Conservation (phyloP, 2,113 vertebrate species). For the Myodes glareolus region DNA sequence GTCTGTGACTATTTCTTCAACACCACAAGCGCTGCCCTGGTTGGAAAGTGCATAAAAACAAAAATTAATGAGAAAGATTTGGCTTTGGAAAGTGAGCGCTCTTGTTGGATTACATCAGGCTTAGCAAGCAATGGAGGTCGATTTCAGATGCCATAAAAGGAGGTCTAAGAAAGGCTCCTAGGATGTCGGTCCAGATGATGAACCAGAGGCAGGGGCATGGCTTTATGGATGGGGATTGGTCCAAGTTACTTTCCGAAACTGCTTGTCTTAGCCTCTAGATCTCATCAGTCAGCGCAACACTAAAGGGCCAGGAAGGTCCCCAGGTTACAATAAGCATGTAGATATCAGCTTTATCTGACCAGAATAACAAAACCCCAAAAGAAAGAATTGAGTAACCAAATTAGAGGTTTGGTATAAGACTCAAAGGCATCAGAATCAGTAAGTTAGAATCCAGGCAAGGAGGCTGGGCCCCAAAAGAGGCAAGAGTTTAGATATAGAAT, state of each 20-base stretch:
- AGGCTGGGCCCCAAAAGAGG: background rate
- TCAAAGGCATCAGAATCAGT: background rate
- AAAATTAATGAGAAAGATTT: background rate
- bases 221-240: background rate
- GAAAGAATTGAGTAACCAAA: background rate
- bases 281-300: background rate
- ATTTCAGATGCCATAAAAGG: background rate
- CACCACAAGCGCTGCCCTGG: background rate
- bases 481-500: background rate
- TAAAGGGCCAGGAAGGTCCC: background rate
- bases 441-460: background rate
- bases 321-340: background rate
- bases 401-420: background rate
- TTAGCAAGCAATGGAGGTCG: background rate
- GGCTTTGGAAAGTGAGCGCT: background rate
- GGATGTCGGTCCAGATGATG: background rate
- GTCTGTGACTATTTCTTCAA: background rate
- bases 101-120: background rate
- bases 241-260: conserved; percentile 15
- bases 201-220: background rate
- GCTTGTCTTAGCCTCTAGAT: background rate
- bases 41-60: conserved; percentile 9
- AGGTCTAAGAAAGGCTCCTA: background rate
- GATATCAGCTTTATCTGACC: background rate
- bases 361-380: background rate